Conservation (phyloP, 2,113 vertebrate genomes). For the Oncorhynchus masou region DNA sequence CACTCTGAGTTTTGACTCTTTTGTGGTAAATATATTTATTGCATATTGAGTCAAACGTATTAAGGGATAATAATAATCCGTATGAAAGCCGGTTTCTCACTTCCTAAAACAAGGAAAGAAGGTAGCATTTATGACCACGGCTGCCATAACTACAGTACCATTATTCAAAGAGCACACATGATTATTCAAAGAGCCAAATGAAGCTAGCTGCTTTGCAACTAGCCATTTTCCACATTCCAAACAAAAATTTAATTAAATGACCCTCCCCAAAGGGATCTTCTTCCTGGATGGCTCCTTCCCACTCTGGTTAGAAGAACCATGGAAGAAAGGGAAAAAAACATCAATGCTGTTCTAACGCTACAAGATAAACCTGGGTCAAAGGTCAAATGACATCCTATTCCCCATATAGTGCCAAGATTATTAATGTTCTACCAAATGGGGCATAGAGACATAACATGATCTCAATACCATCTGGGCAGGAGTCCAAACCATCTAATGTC, state of each 20-base stretch:
- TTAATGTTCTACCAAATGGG: background rate
- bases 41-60: no score
- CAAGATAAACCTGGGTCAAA: no score
- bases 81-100: slow-evolving; percentile 21
- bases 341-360: no score
- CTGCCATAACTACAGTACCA: slow-evolving; percentile 38
- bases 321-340: background rate
- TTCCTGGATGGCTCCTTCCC: background rate
- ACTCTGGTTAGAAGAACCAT: slow-evolving; percentile 30
- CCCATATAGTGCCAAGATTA: no score
- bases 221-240: slow-evolving; percentile 30
- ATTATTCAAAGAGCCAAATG: slow-evolving; percentile 46
- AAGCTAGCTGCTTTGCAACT: slow-evolving; percentile 45
- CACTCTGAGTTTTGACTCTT: no score
- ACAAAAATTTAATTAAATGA: slow-evolving; percentile 38
- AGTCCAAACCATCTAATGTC: no score
- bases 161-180: slow-evolving; percentile 36
- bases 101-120: slow-evolving; percentile 30
- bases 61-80: no score
- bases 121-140: slow-evolving; percentile 29
- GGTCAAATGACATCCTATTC: no score
- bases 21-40: no score
- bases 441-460: background rate
- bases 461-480: no score
- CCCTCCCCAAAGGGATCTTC: slow-evolving; percentile 14